Evolutionary conservation across 2,888 invertebrate genomes (phyloP), one percentile per base, ranked within the genome.

Genomic region (Exocentrus adspersus): DNA sequence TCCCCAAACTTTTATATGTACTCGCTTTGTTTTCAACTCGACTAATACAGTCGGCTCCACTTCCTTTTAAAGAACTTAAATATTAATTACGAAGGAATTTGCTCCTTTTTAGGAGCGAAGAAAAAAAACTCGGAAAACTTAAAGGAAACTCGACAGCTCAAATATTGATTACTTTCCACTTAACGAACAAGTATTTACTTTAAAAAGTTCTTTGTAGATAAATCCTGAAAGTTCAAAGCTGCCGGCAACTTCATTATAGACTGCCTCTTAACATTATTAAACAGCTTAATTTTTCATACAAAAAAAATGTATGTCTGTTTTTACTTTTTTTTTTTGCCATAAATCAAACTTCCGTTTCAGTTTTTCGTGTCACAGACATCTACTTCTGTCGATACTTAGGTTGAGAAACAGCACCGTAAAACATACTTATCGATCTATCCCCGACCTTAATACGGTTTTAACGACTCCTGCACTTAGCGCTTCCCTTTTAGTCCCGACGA

Each of bases 391-490:
- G n/a, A n/a, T n/a, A n/a, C n/a, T n/a, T 48, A 48, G 28, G 28
- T 48, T 28, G 14, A 7, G 16, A 7, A 10, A 28, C 16, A 48
- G 16, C 48, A 14, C 48, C n/a, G n/a, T n/a, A n/a, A n/a, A 48
- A 48, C 17, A 28, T 28, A 5, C 28, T 48, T 48, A 48, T 48
- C 12, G 48, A 48, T 48, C 16, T n/a, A 17, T 48, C 48, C 28
- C 28, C n/a, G 48, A 48, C 48, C 48, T 48, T 48, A 48, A 48
- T 28, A 48, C 16, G 28, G 48, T 28, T 48, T 48, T 48, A 30
- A 24, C 48, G 48, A 48, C 12, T 14, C 48, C 14, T 48, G 17
- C 17, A 24, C 16, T 37, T 37, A 14, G 12, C 37, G 10, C 37
- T 12, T 12, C n/a, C 37, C 14, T 37, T 5, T 24, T 24, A 5